Base-by-base conservation (phyloP, 2,797 vertebrate genomes). In the Argya squamiceps region DNA sequence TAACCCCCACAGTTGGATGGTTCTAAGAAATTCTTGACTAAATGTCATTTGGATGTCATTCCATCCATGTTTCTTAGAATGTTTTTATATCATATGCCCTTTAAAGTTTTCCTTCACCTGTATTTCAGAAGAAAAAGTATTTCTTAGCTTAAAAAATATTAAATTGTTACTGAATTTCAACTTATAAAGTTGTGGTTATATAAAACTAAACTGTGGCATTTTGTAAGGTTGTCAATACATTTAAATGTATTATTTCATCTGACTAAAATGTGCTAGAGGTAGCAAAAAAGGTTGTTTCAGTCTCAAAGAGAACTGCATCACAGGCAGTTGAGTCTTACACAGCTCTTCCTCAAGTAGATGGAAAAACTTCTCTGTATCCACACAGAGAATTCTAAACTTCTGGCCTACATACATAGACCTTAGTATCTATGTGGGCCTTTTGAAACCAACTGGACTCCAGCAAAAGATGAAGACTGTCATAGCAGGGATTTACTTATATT, bases 1-100 rank as follows among this genome's bases (percentile, higher is more conserved):
- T 84, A 88, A 91, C 21, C 52, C 12, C n/a, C 58, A 81, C 37
- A 88, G 47, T 10, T 68, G 60, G 49, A 91, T 92, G 41, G 47
- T 84, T 87, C 32, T 52, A 69, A 79, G 67, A 88, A 89, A 78
- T 92, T 95, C 60, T 91, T 88, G 82, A 84, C 86, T 52, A 49
- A 63, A 41, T 89, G 68, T 93, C 19, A 50, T 50, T 85, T 93
- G 29, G 46, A 86, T 92, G 87, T 53, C 49, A n/a, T 44, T 93
- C 64, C 68, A 88, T 62, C 46, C 37, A 62, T 1, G 2, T 2
- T 78, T 73, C 50, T 76, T 37, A 84, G 26, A 73, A 67, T 24
- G 30, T 39, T 95, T 94, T 87, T 81, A 26, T 36, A 79, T 62
- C 34, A 46, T 36, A 52, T 67, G 65, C 15, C 49, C 47, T 77